Evolutionary conservation across 2,888 invertebrate species (phyloP).

Genomic region (Leucania comma): DNA sequence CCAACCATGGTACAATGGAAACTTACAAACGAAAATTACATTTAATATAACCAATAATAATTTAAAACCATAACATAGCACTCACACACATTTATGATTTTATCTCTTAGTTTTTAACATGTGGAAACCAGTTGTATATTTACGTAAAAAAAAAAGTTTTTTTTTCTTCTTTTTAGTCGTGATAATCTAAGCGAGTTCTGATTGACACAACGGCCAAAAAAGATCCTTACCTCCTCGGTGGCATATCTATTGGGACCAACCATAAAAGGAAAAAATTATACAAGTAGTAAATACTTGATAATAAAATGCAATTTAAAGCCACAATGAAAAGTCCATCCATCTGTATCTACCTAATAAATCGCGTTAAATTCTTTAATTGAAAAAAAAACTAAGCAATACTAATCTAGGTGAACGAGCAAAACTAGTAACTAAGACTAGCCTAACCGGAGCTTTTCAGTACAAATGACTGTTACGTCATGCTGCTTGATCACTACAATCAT

Average conservation of each 20-base stretch:
- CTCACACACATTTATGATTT: too few species aligned
- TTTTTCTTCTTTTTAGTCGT: too few species aligned
- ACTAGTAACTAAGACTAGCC: constrained; percentile 50
- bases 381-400: constrained; percentile 37
- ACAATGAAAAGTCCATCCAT: constrained; percentile 25
- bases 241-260: not conserved
- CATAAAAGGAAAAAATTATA: not conserved
- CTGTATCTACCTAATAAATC: constrained; percentile 26
- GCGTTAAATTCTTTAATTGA: constrained; percentile 41
- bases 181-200: too few species aligned
- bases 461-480: constrained; percentile 54
- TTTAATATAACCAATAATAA: too few species aligned
- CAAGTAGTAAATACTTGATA: not conserved
- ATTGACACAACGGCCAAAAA: too few species aligned
- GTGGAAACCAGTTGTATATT: too few species aligned
- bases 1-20: too few species aligned
- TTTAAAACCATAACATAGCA: too few species aligned
- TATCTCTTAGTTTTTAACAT: too few species aligned
- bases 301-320: not conserved
- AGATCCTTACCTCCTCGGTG: too few species aligned
- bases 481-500: constrained; percentile 27
- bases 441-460: constrained; percentile 54
- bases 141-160: too few species aligned
- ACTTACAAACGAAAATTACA: too few species aligned
- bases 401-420: constrained; percentile 59